phyloP scores from a whole-genome alignment of 2,888 invertebrate species.

The Laothoe populi region DNA sequence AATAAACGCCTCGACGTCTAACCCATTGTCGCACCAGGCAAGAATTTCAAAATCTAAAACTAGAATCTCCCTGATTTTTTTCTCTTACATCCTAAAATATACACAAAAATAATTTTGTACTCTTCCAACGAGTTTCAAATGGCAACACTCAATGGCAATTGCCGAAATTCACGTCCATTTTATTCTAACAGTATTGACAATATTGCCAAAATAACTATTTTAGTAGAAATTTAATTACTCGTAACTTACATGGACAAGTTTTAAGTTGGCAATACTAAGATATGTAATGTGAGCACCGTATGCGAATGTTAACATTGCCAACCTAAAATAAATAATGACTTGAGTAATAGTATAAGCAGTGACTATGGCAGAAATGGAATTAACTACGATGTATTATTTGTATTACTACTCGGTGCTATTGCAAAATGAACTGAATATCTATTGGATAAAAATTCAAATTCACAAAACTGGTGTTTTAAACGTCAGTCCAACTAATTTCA shows the following conservation, averaged over 20 bases:
- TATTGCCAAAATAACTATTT: slow-evolving; percentile 42
- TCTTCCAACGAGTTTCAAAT: slow-evolving; percentile 80
- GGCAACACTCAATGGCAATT: slow-evolving; percentile 81
- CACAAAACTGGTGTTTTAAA: slow-evolving; percentile 7
- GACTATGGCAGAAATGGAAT: slow-evolving; percentile 21
- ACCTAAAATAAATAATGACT: slow-evolving; percentile 7
- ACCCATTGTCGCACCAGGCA: slow-evolving; percentile 74
- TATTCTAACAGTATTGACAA: slow-evolving; percentile 7
- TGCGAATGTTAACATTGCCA: slow-evolving; percentile 18
- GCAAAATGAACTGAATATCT: slow-evolving; percentile 13
- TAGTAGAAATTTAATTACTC: slow-evolving; percentile 32
- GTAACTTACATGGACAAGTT: slow-evolving; percentile 32
- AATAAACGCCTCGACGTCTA: slow-evolving; percentile 48
- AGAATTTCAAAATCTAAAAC: slow-evolving; percentile 75
- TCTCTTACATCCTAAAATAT: slow-evolving; percentile 80
- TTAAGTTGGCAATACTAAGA: slow-evolving; percentile 21
- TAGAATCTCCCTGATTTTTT: slow-evolving; percentile 83
- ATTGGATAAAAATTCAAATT: neutral
- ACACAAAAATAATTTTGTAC: slow-evolving; percentile 85
- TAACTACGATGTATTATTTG: slow-evolving; percentile 14
- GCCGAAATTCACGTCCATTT: slow-evolving; percentile 36
- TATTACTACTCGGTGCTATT: slow-evolving; percentile 23
- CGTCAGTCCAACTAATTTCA: slow-evolving; percentile 15
- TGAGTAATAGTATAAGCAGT: slow-evolving; percentile 16
- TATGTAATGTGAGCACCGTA: slow-evolving; percentile 21